phyloP scores from a whole-genome alignment of 2,797 vertebrate species.

The Pygocentrus nattereri region DNA sequence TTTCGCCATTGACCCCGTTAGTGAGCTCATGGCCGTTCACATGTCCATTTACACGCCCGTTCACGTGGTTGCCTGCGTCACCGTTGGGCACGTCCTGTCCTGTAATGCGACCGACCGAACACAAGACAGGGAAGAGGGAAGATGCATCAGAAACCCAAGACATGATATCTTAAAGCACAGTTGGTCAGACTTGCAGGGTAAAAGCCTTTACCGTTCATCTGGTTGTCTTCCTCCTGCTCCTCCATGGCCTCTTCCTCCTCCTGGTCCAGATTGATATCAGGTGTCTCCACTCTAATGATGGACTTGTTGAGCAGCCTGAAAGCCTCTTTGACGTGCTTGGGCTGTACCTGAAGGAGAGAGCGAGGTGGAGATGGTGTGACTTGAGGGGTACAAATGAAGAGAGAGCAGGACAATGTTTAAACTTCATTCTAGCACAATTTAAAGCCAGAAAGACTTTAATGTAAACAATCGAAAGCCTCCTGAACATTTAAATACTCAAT shows the following conservation, averaged over 20 bases:
- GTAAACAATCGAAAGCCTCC: neutral
- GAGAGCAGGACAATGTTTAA: neutral
- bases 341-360: conserved; percentile 87
- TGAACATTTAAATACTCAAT: neutral
- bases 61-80: conserved; percentile 73
- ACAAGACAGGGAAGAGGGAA: neutral
- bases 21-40: conserved; percentile 69
- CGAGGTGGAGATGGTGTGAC: neutral
- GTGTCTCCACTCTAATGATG: conserved; percentile 97
- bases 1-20: conserved; percentile 72
- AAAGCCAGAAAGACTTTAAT: no score
- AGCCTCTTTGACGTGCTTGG: conserved; percentile 98
- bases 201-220: conserved; percentile 71
- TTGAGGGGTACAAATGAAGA: neutral
- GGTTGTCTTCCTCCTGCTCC: conserved; percentile 76
- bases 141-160: neutral
- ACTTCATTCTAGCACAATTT: neutral
- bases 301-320: conserved; percentile 98
- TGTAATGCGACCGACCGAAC: conserved; percentile 56
- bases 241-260: conserved; percentile 87
- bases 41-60: conserved; percentile 73
- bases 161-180: neutral
- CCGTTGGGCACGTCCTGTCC: conserved; percentile 81
- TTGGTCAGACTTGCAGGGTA: neutral
- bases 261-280: conserved; percentile 94